Conservation (phyloP, 2,888 invertebrate species). For the Dermolepida albohirtum region DNA sequence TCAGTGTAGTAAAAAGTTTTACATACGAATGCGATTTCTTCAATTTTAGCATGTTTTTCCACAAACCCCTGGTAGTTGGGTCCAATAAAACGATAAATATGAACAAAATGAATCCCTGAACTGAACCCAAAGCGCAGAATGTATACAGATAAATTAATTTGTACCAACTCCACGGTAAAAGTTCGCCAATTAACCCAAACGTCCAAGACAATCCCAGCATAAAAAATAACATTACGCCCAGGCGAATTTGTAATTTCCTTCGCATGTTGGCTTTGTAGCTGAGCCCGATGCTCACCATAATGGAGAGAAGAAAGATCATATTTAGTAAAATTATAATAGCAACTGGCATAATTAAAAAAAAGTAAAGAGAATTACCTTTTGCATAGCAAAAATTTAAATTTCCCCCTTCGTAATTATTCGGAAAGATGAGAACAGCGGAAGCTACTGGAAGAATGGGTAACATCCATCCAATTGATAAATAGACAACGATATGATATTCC, state of each 20-base stretch:
- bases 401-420: slow-evolving; percentile 14
- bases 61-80: slow-evolving; percentile 1
- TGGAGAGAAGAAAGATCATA: too few relatives aligned
- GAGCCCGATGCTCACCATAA: too few relatives aligned
- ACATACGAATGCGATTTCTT: too few relatives aligned
- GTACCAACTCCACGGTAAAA: neutral
- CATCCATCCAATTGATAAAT: slow-evolving; percentile 5
- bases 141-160: slow-evolving; percentile 5
- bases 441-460: slow-evolving; percentile 20
- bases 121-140: slow-evolving; percentile 9
- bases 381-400: slow-evolving; percentile 28
- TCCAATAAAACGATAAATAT: slow-evolving; percentile 17
- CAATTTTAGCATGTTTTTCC: too few relatives aligned
- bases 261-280: neutral
- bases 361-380: slow-evolving; percentile 20
- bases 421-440: slow-evolving; percentile 9
- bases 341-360: slow-evolving; percentile 17
- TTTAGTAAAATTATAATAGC: slow-evolving; percentile 24
- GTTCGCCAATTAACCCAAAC: slow-evolving; percentile 14
- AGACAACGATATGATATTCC: neutral
- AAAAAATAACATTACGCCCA: slow-evolving; percentile 30
- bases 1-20: too few relatives aligned
- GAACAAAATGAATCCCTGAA: slow-evolving; percentile 31
- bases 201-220: slow-evolving; percentile 34
- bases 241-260: slow-evolving; percentile 7